Conservation (phyloP, 2,888 invertebrate genomes). For the Lycaena phlaeas region DNA sequence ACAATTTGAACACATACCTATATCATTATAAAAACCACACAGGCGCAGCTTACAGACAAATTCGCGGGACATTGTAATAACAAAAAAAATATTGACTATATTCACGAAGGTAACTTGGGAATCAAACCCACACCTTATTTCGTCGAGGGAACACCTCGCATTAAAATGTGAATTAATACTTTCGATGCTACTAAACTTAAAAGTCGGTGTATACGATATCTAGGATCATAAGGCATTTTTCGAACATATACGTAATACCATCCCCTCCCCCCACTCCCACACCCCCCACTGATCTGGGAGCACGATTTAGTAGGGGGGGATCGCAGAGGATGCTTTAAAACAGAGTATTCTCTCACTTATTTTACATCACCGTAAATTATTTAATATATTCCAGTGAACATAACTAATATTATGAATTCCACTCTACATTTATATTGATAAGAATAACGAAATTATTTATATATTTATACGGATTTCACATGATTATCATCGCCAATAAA, state of each 20-base stretch:
- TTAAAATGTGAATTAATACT: slow-evolving; percentile 18
- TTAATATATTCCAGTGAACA: too few relatives aligned
- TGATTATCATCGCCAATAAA: too few relatives aligned
- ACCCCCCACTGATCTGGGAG: slow-evolving; percentile 48
- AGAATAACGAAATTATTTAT: too few relatives aligned
- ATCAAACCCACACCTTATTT: background rate
- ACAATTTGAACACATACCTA: too few relatives aligned
- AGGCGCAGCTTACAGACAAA: too few relatives aligned
- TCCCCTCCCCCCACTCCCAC: slow-evolving; percentile 27
- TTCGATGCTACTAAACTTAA: slow-evolving; percentile 29
- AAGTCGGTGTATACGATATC: slow-evolving; percentile 29
- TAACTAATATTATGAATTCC: too few relatives aligned
- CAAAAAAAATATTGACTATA: too few relatives aligned
- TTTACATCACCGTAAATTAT: slow-evolving; percentile 6
- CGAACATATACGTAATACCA: slow-evolving; percentile 55
- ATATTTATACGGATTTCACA: too few relatives aligned
- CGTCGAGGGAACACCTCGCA: background rate
- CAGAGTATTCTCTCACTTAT: slow-evolving; percentile 30
- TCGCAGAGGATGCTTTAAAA: slow-evolving; percentile 12
- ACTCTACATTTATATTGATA: background rate
- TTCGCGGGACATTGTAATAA: too few relatives aligned
- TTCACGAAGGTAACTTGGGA: too few relatives aligned
- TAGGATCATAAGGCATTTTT: slow-evolving; percentile 69
- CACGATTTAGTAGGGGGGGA: slow-evolving; percentile 33
- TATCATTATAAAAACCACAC: too few relatives aligned